Conservation (phyloP, 2,888 invertebrate species). For the Drosophila picticornis region DNA sequence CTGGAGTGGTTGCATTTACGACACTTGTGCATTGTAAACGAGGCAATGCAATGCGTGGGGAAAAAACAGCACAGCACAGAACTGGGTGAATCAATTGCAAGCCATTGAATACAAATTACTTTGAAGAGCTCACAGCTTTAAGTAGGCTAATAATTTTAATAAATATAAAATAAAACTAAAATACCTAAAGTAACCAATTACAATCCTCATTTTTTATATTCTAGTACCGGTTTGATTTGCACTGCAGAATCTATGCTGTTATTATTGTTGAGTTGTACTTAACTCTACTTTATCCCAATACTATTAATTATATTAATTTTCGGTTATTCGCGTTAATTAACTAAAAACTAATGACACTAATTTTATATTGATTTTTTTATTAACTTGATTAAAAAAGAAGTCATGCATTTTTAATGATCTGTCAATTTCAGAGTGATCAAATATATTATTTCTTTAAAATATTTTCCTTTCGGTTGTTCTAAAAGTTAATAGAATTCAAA, state of each 20-base stretch:
- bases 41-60: background rate
- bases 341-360: too few species aligned
- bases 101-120: background rate
- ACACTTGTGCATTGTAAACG: conserved; percentile 29
- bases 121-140: background rate
- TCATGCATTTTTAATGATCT: background rate
- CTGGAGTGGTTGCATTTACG: conserved; percentile 59
- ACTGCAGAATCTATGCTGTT: background rate
- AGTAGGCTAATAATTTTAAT: background rate
- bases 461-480: background rate
- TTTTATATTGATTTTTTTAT: background rate
- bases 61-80: background rate
- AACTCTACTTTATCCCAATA: background rate
- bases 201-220: background rate
- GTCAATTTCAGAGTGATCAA: too few species aligned
- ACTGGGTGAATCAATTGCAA: background rate
- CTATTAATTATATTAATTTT: background rate
- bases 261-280: background rate
- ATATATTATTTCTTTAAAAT: background rate
- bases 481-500: background rate
- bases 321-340: background rate
- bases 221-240: background rate
- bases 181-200: background rate
- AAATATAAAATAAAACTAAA: background rate
- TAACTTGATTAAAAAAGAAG: background rate